Evolutionary conservation across 2,888 invertebrate species (phyloP).

Genomic region (Amphimallon solstitiale): DNA sequence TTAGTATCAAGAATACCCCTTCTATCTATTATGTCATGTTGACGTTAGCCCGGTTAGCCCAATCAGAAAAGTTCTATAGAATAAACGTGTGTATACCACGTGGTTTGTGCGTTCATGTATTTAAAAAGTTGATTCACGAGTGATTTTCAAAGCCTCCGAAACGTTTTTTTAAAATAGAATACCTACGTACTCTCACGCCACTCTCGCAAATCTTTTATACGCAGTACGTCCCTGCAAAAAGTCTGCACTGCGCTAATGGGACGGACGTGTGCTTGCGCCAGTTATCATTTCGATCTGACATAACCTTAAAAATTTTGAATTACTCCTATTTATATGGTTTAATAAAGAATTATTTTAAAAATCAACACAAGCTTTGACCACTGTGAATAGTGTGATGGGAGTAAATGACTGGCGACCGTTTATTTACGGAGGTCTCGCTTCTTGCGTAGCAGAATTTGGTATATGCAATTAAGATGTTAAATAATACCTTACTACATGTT

Average conservation of each 20-base stretch:
- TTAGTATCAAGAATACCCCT: background rate
- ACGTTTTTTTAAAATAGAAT: conserved; percentile 28
- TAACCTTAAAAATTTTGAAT: conserved; percentile 30
- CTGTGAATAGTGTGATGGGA: conserved; percentile 71
- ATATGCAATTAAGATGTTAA: conserved; percentile 56
- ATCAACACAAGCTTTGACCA: conserved; percentile 41
- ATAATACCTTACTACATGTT: conserved; percentile 4
- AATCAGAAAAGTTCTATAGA: conserved; percentile 5
- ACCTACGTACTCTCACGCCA: conserved; percentile 22
- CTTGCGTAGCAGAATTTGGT: conserved; percentile 95
- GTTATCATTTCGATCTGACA: conserved; percentile 35
- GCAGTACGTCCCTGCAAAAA: conserved; percentile 27
- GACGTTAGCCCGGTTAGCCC: conserved; percentile 1
- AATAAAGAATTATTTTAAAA: background rate
- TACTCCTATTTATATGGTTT: conserved; percentile 3
- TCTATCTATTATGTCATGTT: background rate
- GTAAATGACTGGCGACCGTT: conserved; percentile 91
- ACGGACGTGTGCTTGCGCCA: conserved; percentile 38
- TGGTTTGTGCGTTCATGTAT: background rate
- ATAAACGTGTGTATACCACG: conserved; percentile 10
- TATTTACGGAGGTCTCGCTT: conserved; percentile 93
- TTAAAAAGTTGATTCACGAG: background rate
- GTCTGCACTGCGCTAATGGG: conserved; percentile 30
- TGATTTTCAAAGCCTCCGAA: conserved; percentile 16
- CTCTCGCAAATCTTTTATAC: conserved; percentile 5